Evolutionary conservation across 2,113 vertebrate species (phyloP).

Genomic region (Edolisoma coerulescens): DNA sequence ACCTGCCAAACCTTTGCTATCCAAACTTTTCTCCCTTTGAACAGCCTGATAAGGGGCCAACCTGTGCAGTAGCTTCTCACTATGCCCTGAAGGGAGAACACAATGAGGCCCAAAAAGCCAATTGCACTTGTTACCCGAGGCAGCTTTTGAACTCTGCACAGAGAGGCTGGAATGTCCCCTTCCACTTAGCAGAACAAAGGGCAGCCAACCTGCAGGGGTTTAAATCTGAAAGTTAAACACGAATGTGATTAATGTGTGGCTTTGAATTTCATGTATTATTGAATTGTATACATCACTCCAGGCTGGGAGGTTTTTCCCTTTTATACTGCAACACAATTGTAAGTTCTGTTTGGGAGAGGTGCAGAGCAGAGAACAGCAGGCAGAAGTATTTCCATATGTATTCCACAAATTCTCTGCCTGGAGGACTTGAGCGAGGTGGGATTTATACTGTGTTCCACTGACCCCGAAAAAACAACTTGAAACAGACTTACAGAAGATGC

Average conservation of each 20-base stretch:
- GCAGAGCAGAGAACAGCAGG: conserved; percentile 31
- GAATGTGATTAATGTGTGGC: conserved; percentile 62
- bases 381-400: conserved; percentile 66
- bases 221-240: conserved; percentile 48
- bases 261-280: conserved; percentile 59
- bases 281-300: conserved; percentile 57
- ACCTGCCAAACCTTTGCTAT: conserved; percentile 36
- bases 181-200: conserved; percentile 57
- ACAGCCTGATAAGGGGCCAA: conserved; percentile 34
- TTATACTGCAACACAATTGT: conserved; percentile 41
- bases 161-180: conserved; percentile 51
- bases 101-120: conserved; percentile 20
- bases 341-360: conserved; percentile 40
- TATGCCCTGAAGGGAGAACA: not conserved
- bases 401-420: conserved; percentile 38
- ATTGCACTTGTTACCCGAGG: conserved; percentile 60
- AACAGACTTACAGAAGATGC: conserved; percentile 49
- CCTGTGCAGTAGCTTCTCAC: conserved; percentile 24
- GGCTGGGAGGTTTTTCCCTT: conserved; percentile 43
- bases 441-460: conserved; percentile 57
- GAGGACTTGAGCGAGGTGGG: conserved; percentile 14
- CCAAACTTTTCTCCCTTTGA: conserved; percentile 25
- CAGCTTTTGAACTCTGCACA: conserved; percentile 36
- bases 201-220: conserved; percentile 47
- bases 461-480: conserved; percentile 36